A percentile compares a stretch with the other conserved stretches of the same genome.
Evolutionary conservation across 1,140 invertebrate genomes (phyloP).

Genomic region (Aphidius gifuensis): DNA sequence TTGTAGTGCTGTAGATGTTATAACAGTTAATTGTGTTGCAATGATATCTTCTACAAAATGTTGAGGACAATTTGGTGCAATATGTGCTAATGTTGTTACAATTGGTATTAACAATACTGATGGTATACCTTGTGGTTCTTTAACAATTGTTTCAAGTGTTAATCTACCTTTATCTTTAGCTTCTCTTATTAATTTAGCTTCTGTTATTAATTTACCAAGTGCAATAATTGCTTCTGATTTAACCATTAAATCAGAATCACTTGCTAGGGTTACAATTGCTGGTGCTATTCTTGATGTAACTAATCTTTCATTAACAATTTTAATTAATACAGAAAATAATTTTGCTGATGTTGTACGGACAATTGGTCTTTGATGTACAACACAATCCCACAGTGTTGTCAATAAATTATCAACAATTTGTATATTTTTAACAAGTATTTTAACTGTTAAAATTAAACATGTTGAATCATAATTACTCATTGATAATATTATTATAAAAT

Average conservation of each 20-base stretch:
- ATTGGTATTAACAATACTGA: slow-evolving; percentile 51
- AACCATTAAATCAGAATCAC: slow-evolving; percentile 65
- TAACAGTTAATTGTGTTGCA: slow-evolving; percentile 60
- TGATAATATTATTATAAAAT: slow-evolving; percentile 44
- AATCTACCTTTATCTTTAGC: slow-evolving; percentile 69
- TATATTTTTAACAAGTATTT: slow-evolving; percentile 54
- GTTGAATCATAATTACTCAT: slow-evolving; percentile 52
- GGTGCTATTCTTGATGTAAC: slow-evolving; percentile 63
- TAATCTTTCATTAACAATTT: slow-evolving; percentile 58
- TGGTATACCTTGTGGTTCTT: slow-evolving; percentile 44
- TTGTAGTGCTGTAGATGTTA: slow-evolving; percentile 60
- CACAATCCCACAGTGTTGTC: slow-evolving; percentile 68
- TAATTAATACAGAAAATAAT: slow-evolving; percentile 62
- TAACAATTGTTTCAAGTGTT: slow-evolving; percentile 65
- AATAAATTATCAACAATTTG: slow-evolving; percentile 62
- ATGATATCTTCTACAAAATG: slow-evolving; percentile 63
- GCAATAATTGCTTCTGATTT: slow-evolving; percentile 64
- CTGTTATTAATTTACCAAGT: slow-evolving; percentile 64
- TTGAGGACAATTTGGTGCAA: slow-evolving; percentile 55
- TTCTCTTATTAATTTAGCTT: too few relatives aligned
- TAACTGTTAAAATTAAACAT: slow-evolving; percentile 57
- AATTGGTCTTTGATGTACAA: slow-evolving; percentile 63
- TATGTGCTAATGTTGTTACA: slow-evolving; percentile 54
- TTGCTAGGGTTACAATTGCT: slow-evolving; percentile 69
- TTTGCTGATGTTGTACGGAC: slow-evolving; percentile 59